Base-by-base conservation (phyloP, 2,888 invertebrate genomes). In the Phragmatobia fuliginosa region DNA sequence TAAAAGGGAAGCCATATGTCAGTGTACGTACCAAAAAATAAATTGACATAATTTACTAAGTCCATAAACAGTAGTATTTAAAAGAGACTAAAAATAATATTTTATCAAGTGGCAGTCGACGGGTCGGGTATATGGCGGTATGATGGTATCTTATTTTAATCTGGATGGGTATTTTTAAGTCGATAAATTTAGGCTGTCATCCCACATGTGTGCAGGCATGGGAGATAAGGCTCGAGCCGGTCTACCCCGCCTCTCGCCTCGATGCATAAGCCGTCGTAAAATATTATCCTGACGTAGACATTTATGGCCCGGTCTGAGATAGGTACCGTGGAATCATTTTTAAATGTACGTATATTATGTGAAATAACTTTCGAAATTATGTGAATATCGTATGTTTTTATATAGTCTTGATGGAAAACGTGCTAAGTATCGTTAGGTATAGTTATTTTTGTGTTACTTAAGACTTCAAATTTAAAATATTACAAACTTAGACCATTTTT, bases 141-240 rank as follows among this genome's bases (percentile, higher is more conserved):
- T 67, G 67, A 56, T 60, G 64, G 86, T 94, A 93, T 93, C 92
- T 92, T 87, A 87, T 88, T 89, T 91, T 94, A 92, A 94, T 94
- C 93, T 93, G 88, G 88, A 83, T 88, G 92, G 90, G 87, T 94
- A 92, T 93, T 94, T 94, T 93, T 91, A 90, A 92, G 93, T 90
- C 94, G 91, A 94, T 94, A 94, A 94, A 94, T 94, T 94, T 92
- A 91, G 90, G 87, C 81, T 94, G 94, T 93, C 94, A 92, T 83
- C 85, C 88, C 92, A 92, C 92, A 94, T 92, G 91, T 93, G 91
- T 93, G 91, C 87, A 85, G 88, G 85, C 80, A 76, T 78, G 77
- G 68, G 77, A 91, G 93, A 94, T 93, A 93, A 92, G 91, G 87
- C 83, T 82, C 71, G 68, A 36, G 76, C 76, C 79, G 82, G 77